Evolutionary conservation across 1,140 invertebrate species (phyloP).

Genomic region (Drosophila grimshawi): DNA sequence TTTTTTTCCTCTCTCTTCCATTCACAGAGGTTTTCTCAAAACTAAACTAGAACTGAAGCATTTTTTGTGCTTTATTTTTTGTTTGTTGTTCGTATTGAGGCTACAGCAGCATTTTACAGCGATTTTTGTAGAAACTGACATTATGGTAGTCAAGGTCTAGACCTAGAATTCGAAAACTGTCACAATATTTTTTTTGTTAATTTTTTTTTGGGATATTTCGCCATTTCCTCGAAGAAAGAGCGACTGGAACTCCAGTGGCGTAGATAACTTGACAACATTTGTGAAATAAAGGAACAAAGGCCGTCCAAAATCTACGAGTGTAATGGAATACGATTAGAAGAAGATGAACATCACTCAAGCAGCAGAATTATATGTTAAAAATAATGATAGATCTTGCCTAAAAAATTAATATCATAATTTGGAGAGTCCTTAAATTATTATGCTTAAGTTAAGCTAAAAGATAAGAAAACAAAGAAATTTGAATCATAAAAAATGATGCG

Average conservation of each 20-base stretch:
- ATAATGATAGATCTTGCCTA: too few species aligned
- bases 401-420: too few species aligned
- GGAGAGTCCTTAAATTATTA: too few species aligned
- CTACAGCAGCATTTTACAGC: conserved; percentile 49
- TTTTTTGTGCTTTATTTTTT: conserved; percentile 75
- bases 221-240: conserved; percentile 53
- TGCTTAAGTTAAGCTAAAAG: too few species aligned
- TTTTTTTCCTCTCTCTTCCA: conserved; percentile 57
- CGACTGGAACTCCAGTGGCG: conserved; percentile 62
- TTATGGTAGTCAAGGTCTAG: conserved; percentile 73
- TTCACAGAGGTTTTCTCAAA: conserved; percentile 68
- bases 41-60: conserved; percentile 80
- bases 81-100: conserved; percentile 39
- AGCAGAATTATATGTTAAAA: neutral
- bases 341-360: neutral
- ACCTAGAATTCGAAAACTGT: conserved; percentile 55
- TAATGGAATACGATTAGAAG: neutral
- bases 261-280: conserved; percentile 70
- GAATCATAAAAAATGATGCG: too few species aligned
- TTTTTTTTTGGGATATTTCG: conserved; percentile 26
- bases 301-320: conserved; percentile 27
- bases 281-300: conserved; percentile 56
- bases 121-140: conserved; percentile 69
- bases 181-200: conserved; percentile 53
- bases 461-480: too few species aligned